A percentile compares a stretch with the other conserved stretches of the same genome.
Conservation (phyloP, 1,140 invertebrate genomes). For the Eueides isabella region DNA sequence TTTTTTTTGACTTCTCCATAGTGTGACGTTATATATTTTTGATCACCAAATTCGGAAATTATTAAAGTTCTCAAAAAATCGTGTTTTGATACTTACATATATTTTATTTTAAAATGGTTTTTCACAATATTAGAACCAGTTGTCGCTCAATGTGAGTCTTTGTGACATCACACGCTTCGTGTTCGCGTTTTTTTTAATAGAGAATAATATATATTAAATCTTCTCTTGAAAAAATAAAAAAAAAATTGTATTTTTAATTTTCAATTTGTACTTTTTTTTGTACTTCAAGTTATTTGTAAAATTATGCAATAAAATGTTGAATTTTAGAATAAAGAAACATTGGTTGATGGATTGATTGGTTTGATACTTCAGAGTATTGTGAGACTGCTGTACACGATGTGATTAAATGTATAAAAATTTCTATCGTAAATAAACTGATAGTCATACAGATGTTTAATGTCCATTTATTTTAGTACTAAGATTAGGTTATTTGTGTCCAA, state of each 20-base stretch:
- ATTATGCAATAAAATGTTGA: background rate
- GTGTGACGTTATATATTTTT: background rate
- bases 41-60: no score
- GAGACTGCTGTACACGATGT: conserved; percentile 53
- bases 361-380: conserved; percentile 20
- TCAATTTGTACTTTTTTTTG: background rate
- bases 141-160: no score
- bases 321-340: background rate
- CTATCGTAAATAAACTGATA: conserved; percentile 56
- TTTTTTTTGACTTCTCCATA: no score
- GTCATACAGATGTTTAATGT: conserved; percentile 44
- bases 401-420: conserved; percentile 58
- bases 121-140: no score
- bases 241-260: background rate
- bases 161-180: no score
- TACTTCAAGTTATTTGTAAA: background rate
- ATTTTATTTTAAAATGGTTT: no score
- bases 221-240: background rate
- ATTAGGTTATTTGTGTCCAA: conserved; percentile 24
- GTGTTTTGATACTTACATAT: no score
- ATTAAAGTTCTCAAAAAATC: no score
- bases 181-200: conserved; percentile 1
- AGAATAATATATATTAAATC: background rate
- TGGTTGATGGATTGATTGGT: background rate
- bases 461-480: conserved; percentile 41